phyloP scores from a whole-genome alignment of 2,113 vertebrate species.

The Otolemur garnettii region DNA sequence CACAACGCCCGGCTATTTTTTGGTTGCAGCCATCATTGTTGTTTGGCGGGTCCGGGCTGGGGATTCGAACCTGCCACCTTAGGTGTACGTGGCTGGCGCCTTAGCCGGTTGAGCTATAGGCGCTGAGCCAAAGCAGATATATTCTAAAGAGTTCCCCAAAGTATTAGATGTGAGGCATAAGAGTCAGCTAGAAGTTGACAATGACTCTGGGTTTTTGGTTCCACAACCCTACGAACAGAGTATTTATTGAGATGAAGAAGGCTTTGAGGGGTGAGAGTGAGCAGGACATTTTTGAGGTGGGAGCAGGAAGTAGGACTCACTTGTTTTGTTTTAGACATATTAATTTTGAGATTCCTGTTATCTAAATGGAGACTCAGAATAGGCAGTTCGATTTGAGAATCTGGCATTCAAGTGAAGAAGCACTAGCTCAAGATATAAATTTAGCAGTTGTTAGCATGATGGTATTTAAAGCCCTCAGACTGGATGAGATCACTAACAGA shows the following conservation, averaged over 20 bases:
- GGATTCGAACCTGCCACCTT: no score
- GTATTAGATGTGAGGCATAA: not conserved
- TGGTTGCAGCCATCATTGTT: no score
- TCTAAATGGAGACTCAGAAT: constrained; percentile 54
- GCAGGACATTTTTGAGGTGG: not conserved
- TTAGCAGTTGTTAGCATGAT: constrained; percentile 35
- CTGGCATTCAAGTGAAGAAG: constrained; percentile 26
- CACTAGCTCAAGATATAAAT: constrained; percentile 3
- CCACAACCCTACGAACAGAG: not conserved
- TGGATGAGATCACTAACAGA: not conserved
- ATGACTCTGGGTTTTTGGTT: constrained; percentile 7
- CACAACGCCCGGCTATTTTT: no score
- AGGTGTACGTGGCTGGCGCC: no score
- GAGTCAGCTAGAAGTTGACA: not conserved
- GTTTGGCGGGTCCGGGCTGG: no score
- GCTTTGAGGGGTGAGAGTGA: not conserved
- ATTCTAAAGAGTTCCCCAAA: not conserved
- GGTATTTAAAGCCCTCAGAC: constrained; percentile 17
- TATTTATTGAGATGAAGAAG: constrained; percentile 1
- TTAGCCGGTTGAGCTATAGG: no score
- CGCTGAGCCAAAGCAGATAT: no score
- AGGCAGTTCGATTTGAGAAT: not conserved
- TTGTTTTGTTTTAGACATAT: not conserved
- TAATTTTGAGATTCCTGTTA: constrained; percentile 19
- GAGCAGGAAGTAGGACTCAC: not conserved